These are phyloP conservation scores for Hoplias malabaricus DNA, from an alignment of 2,113 vertebrate genomes.

Conservation along the genomic window DNA sequence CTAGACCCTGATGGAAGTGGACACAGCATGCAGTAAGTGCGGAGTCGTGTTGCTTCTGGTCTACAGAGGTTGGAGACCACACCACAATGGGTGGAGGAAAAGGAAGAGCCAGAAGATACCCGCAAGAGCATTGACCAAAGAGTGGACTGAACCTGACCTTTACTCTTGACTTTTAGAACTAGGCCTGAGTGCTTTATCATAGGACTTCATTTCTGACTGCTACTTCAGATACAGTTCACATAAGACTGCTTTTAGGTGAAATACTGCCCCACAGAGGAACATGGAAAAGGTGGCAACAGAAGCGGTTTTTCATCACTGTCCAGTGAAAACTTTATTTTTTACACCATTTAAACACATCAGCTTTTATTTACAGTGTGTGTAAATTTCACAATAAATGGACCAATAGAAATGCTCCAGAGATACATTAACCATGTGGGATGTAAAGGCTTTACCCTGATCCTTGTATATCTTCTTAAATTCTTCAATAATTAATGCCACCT, in stretches of 20 bases:
- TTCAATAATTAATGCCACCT: no score
- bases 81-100: constrained; percentile 37
- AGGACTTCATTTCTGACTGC: no score
- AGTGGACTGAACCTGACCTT: constrained; percentile 65
- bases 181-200: not conserved
- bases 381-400: no score
- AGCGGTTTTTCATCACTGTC: not conserved
- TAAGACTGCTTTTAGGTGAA: not conserved
- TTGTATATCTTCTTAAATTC: no score
- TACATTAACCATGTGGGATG: no score
- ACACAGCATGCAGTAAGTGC: constrained; percentile 68
- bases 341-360: no score
- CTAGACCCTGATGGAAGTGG: constrained; percentile 49
- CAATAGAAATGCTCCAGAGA: no score
- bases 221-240: not conserved
- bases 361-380: no score
- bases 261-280: not conserved
- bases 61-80: constrained; percentile 14
- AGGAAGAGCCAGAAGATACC: constrained; percentile 1
- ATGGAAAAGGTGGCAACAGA: not conserved
- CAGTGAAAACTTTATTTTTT: no score
- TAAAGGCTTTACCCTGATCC: no score
- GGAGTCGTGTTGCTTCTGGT: constrained; percentile 58
- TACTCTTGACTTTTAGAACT: constrained; percentile 75
- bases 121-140: not conserved